Base-by-base conservation (phyloP, 2,888 invertebrate genomes). In the Lochmaea crataegi region DNA sequence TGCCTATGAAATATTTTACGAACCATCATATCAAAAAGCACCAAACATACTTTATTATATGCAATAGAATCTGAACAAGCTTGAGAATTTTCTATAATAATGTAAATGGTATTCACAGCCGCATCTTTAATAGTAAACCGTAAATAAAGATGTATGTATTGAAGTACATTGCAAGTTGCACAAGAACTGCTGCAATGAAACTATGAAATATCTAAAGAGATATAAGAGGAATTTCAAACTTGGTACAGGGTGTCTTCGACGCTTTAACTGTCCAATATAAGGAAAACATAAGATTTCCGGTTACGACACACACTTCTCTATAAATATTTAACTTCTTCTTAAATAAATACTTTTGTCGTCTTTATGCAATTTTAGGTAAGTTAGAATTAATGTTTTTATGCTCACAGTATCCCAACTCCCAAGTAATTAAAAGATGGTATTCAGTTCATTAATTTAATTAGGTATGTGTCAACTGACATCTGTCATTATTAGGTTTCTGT, bases 141-240 rank as follows among this genome's bases (percentile, higher is more conserved):
- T 68, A 68, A 68, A 68, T 63, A 68, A 68, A 68, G 68, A 68
- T 51, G 48, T 61, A 51, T 51, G 61, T 45, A 53, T 51, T 61
- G 45, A 68, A 61, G 12, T 53, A 61, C 16, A 48, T 68, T 68
- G 38, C 60, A 63, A 68, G 45, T 63, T 12, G 63, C 41, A 63
- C 42, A 53, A 38, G 68, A 32, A 68, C 68, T 58, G 53, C 51
- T 68, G 68, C 51, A 48, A 14, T 38, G 41, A 41, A 61, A 63
- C 38, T 51, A 38, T 48, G 51, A 68, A 51, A 68, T 63, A 68
- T 63, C 26, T 58, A 58, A 14, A 58, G 32, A 22, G 53, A 53
- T 53, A 53, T 53, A 10, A 53, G 18, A 53, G 53, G 53, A 53
- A 53, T 53, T 53, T 16, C 4, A 53, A 53, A 16, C 18, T 53